Percentiles rank a stretch among this genome's conserved stretches.
Conservation (phyloP, 2,797 vertebrate species). For the Tenualosa ilisha region DNA sequence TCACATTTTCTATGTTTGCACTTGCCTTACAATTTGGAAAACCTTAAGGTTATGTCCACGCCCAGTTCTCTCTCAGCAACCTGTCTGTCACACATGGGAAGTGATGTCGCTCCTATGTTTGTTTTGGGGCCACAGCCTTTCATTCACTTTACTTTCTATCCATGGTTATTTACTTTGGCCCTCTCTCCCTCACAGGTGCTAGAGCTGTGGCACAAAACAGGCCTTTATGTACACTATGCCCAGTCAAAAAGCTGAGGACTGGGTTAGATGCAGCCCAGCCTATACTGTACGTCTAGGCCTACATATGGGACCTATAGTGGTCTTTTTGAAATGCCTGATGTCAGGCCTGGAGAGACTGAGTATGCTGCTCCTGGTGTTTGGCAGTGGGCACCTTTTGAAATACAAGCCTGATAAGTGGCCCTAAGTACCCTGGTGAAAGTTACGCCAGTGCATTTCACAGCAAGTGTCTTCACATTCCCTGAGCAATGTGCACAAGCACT, state of each 20-base stretch:
- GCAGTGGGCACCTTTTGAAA: slow-evolving; percentile 41
- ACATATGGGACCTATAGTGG: slow-evolving; percentile 11
- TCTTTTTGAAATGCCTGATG: background rate
- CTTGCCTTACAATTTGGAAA: background rate
- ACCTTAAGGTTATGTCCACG: background rate
- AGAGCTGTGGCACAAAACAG: background rate
- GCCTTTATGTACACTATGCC: background rate
- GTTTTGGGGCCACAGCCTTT: slow-evolving; percentile 35
- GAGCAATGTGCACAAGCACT: background rate
- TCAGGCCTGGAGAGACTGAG: background rate
- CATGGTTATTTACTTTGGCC: slow-evolving; percentile 43
- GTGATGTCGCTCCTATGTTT: slow-evolving; percentile 31
- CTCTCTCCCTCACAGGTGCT: slow-evolving; percentile 28
- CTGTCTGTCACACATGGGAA: background rate
- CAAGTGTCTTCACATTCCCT: slow-evolving; percentile 19
- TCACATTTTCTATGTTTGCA: background rate
- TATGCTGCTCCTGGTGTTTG: slow-evolving; percentile 19
- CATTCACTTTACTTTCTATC: slow-evolving; percentile 39
- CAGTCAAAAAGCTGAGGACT: slow-evolving; percentile 16
- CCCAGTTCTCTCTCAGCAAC: slow-evolving; percentile 20
- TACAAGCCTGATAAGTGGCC: slow-evolving; percentile 42
- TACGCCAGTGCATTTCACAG: slow-evolving; percentile 16
- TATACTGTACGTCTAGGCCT: background rate
- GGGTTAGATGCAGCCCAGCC: background rate
- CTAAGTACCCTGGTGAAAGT: slow-evolving; percentile 40